Percentiles rank a stretch among this genome's conserved stretches.
These are phyloP conservation scores for Zaprionus tsacasi DNA, from an alignment of 1,140 invertebrate species.

Conservation along the genomic window DNA sequence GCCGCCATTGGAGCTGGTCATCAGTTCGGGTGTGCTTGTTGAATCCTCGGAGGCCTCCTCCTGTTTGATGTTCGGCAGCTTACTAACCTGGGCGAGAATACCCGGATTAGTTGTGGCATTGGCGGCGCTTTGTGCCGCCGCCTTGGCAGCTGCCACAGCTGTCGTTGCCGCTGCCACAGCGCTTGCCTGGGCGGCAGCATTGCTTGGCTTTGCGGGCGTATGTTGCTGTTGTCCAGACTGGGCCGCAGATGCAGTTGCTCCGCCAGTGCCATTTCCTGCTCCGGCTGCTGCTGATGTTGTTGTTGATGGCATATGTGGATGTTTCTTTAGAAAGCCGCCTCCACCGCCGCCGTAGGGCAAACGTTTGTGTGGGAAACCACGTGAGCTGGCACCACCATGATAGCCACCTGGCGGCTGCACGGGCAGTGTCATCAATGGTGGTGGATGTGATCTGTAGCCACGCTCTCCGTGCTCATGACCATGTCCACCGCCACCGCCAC, in stretches of 20 bases:
- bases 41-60: conserved; percentile 67
- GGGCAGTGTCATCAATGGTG: conserved; percentile 75
- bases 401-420: conserved; percentile 75
- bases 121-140: conserved; percentile 77
- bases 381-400: conserved; percentile 50
- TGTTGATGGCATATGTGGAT: conserved; percentile 37
- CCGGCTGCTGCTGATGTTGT: conserved; percentile 12
- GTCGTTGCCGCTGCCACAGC: conserved; percentile 76
- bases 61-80: conserved; percentile 58
- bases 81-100: conserved; percentile 70
- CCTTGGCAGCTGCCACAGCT: conserved; percentile 78
- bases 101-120: conserved; percentile 81
- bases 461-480: conserved; percentile 58
- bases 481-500: conserved; percentile 50
- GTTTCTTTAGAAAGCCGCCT: conserved; percentile 58
- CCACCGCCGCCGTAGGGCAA: conserved; percentile 66
- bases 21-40: conserved; percentile 45
- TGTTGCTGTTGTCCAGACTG: not conserved
- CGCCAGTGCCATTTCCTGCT: not conserved
- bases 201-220: conserved; percentile 37
- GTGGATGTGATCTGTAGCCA: conserved; percentile 73
- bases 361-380: conserved; percentile 74
- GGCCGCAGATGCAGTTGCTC: not conserved
- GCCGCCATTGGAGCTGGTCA: conserved; percentile 2
- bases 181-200: conserved; percentile 69